Base-by-base conservation (phyloP, 1,140 invertebrate species). In the Drosophila mauritiana region DNA sequence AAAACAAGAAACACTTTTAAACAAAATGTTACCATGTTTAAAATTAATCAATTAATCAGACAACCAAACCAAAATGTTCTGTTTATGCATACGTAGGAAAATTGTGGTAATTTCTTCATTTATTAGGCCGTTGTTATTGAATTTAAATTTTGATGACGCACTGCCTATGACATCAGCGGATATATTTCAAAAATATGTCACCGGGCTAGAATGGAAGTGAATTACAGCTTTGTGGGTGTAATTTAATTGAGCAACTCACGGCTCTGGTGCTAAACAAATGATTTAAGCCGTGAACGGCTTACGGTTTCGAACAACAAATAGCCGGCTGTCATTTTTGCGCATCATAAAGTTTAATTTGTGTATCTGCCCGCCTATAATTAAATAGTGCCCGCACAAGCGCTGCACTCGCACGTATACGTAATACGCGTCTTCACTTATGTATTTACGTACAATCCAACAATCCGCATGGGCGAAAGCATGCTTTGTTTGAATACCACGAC, bases 321-420 rank as follows among this genome's bases (percentile, higher is more conserved):
- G 22, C 6, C 1, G 39, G 15, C 54, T 58, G 37, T 34, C 36
- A 10, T 57, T 36, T 25, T 63, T 7, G 27, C 10, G 20, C 17
- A n/a, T 17, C 25, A n/a, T 45, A n/a, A 27, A 65, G 22, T 20
- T 65, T 61, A 22, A 62, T 61, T 62, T 65, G 42, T 37, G 62
- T 46, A 34, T 25, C 27, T 48, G 17, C 27, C 6, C 10, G 34
- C 13, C 42, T 62, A 22, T 48, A 65, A 31, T 63, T 63, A 49
- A 22, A 61, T 40, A 20, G 10, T 46, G n/a, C 27, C 15, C 27
- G 53, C 39, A 42, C 42, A 7, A 7, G 20, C 37, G 45, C 20
- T 52, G 37, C 31, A 43, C 36, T 25, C 13, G 37, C 5, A 39
- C 37, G 22, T 52, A 48, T 48, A 49, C 37, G 25, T 20, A 15